Base-by-base conservation (phyloP, 2,797 vertebrate species). In the Myoxocephalus aenaeus region DNA sequence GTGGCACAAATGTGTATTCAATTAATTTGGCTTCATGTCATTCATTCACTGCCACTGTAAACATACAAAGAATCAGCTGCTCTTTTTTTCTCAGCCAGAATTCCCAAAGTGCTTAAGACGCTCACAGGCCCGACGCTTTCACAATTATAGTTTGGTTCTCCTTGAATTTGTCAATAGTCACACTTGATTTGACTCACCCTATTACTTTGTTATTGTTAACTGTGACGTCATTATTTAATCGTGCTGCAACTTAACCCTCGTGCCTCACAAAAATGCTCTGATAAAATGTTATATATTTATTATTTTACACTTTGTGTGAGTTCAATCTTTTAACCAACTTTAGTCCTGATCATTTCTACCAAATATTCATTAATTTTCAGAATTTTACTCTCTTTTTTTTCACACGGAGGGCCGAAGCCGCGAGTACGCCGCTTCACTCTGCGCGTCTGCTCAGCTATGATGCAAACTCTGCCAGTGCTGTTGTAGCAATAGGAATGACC, bases 121-220 rank as follows among this genome's bases (percentile, higher is more conserved):
- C 61, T 76, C 53, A 44, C 62, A 56, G 65, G 54, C 22, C n/a
- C 38, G 38, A 78, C 8, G 15, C 53, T 66, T 48, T 83, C 63
- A 83, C 82, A 64, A 79, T 73, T 46, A 18, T 66, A 72, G 34
- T 73, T 61, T 58, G 68, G 22, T 75, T 40, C 46, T 79, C 50
- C 58, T 69, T 51, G 29, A 58, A 72, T 63, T 68, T 67, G 48
- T 77, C 53, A 73, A 38, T 40, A 50, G 51, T 61, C 34, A 38
- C 34, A 61, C 58, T 22, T 61, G 58, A 61, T 32, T 34, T 48
- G 27, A 42, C 42, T 18, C 10, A 22, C 2, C 8, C 20, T 42
- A 4, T 36, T 51, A 51, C 32, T 18, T 64, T 58, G 42, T 59
- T 59, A 44, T 38, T 69, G 10, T 48, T 70, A 50, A 53, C n/a